Evolutionary conservation across 1,140 invertebrate species (phyloP), one percentile per base, ranked within the genome.

Genomic region (Cotesia vestalis): DNA sequence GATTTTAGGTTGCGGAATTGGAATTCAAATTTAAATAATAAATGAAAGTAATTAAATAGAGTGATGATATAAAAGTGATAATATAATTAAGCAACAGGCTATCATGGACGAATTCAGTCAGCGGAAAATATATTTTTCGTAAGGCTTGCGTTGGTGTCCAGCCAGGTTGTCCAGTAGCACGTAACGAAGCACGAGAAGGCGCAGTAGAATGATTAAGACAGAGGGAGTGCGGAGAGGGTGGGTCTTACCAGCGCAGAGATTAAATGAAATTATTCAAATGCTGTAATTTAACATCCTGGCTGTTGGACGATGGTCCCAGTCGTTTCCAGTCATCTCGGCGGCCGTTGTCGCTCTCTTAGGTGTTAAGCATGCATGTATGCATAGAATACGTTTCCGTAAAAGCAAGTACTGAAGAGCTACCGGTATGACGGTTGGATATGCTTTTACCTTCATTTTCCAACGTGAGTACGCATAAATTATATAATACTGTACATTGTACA

Each of bases 241-340:
- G 61, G 53, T 46, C 40, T 46, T 46, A 46, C 67, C 72, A 52
- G 66, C 34, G 51, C 66, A 40, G 36, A 80, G 80, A 80, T 82
- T 82, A 83, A 81, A 83, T 79, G 78, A 85, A 88, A 75, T 79
- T 80, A 78, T 79, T 83, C 82, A 82, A 83, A 83, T 83, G 77
- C 75, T 76, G 78, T 81, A 81, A 83, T 82, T 83, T 81, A 81
- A 81, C 79, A 77, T 82, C 75, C 78, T 69, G 75, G 71, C 73
- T 34, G 64, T 61, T 76, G 77, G 74, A 76, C 75, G 72, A 72
- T 75, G 76, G 67, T 63, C 72, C 11, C 40, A 46, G 40, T 46
- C 40, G 6, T 46, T 40, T 40, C 40, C 40, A 46, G 40, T 46
- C 40, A 46, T 46, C 11, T 46, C 3, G 40, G 2, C 11, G 40